Evolutionary conservation across 2,888 invertebrate genomes (phyloP), one percentile per base, ranked within the genome.

Genomic region (Drosophila siamana): DNA sequence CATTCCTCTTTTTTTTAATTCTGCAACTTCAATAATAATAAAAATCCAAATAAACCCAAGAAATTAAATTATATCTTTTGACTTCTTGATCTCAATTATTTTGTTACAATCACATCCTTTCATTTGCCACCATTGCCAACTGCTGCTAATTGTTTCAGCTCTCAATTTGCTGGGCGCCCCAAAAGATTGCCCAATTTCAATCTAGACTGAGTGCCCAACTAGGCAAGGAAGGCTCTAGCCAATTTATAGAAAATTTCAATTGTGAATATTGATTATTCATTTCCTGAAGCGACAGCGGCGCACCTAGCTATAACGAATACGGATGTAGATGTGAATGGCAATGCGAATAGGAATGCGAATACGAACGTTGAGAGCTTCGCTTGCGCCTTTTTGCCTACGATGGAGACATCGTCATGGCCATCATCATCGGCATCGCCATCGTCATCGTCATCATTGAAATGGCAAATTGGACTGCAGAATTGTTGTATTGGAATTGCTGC

Each of bases 181-280:
- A 13, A 11, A 33, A 22, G 11, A n/a, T 22, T 22, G 54, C 13
- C 30, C 43, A 33, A 43, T 55, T 55, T 44, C 22, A 44, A 44
- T 22, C 15, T 15, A 15, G 9, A 19, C 15, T 41, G 9, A n/a
- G 11, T 41, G 41, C 30, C 28, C 3, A 30, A 43, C 30, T 40
- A 30, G 41, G 0, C 7, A 30, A 36, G 51, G 55, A 51, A 47
- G 55, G 60, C 65, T 56, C 74, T 74, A 71, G 80, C 78, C 84
- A 80, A 84, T 82, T 81, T 80, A 62, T 73, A 55, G 78, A 81
- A 78, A 80, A 81, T 84, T 81, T 84, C 84, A 81, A 84, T 82
- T 84, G 78, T 78, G 84, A 84, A 78, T 82, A 84, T 82, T 81
- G 82, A 82, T 83, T 83, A 83, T 83, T 82, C 80, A 82, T 85